Evolutionary conservation across 2,113 vertebrate genomes (phyloP).

Genomic region (Ptyas mucosa): DNA sequence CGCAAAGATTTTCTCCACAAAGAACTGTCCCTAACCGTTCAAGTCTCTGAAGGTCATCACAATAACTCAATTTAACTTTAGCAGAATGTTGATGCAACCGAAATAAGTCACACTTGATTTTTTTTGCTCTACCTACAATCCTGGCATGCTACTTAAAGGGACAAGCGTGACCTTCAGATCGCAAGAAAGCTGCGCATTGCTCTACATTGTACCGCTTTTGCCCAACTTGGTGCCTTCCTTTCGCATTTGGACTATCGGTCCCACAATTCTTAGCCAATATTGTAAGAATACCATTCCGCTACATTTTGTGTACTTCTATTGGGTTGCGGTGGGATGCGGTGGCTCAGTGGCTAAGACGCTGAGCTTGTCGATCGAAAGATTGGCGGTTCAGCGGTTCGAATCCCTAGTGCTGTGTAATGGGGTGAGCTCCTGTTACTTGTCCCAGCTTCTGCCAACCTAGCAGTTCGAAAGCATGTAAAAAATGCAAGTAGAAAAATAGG

Average conservation of each 20-base stretch:
- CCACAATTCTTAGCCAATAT: not conserved
- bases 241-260: not conserved
- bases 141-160: not conserved
- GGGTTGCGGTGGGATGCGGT: too few relatives aligned
- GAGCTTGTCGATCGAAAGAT: too few relatives aligned
- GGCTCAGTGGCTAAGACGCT: too few relatives aligned
- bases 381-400: too few relatives aligned
- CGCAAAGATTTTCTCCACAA: not conserved
- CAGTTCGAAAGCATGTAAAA: too few relatives aligned
- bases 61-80: not conserved
- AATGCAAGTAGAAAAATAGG: too few relatives aligned
- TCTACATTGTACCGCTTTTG: not conserved
- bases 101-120: not conserved
- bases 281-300: not conserved
- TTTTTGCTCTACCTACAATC: not conserved
- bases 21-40: not conserved
- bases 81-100: not conserved
- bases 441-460: too few relatives aligned
- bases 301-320: too few relatives aligned
- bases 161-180: not conserved
- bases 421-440: too few relatives aligned
- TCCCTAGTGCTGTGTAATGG: too few relatives aligned
- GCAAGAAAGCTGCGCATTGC: not conserved
- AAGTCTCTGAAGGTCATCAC: not conserved
- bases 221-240: not conserved